Base-by-base conservation (phyloP, 2,888 invertebrate species). In the Amphipyra tragopoginis region DNA sequence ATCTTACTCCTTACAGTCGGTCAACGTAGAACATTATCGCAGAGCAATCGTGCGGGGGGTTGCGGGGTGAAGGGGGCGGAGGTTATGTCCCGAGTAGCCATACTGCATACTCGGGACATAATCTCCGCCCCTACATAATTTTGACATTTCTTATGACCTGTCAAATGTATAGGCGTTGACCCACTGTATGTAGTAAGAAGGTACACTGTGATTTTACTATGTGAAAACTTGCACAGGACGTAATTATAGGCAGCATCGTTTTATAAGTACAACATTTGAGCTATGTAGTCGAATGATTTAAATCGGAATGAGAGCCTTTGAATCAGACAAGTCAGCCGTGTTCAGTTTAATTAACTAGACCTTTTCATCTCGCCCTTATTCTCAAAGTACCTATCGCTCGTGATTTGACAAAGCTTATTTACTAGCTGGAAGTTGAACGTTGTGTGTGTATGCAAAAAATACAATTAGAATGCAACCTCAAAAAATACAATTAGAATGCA, bases 211-310 rank as follows among this genome's bases (percentile, higher is more conserved):
- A 56, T 60, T 57, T 45, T 21, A 21, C 3, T 21, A 21, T 21
- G 38, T 40, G 63, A 57, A 63, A 58, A 69, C 51, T 49, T 38
- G 58, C 10, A 39, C 54, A 62, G 65, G 56, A 63, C 48, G 48
- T 29, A 54, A 69, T 59, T 43, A 67, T 55, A 14, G 56, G 26
- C 40, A 29, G 26, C 33, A 21, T 21, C 21, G 2, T 21, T 44
- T 14, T 45, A n/a, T 45, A 21, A 38, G 11, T 38, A 9, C 5
- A 15, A 8, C 15, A 68, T 50, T 56, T 44, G 13, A 58, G 43
- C 40, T 38, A 51, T 51, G 15, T 53, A 29, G 34, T n/a, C 14
- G 2, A 54, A 43, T 26, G 52, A 49, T 61, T 47, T 40, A 21
- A 4, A 44, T 44, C 8, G 14, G 11, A 33, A 47, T 54, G n/a